phyloP scores from a whole-genome alignment of 2,797 vertebrate genomes.

The Brachyrhaphis roseni region DNA sequence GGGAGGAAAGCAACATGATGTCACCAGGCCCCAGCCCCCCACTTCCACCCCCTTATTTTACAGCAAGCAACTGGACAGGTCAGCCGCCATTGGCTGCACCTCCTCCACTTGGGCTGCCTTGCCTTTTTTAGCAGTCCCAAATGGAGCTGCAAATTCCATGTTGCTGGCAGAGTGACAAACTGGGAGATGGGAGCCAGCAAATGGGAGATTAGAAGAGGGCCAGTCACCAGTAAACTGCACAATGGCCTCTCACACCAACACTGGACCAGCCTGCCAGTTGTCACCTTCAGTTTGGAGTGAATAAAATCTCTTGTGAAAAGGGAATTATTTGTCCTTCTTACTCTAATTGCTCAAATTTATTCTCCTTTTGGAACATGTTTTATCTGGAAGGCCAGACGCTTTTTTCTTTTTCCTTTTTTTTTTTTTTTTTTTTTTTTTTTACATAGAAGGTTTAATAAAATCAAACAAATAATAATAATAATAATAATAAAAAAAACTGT shows the following conservation, averaged over 20 bases:
- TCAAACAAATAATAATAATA: not conserved
- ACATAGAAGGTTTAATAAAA: not conserved
- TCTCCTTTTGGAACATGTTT: slow-evolving; percentile 1
- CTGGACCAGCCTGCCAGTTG: slow-evolving; percentile 61
- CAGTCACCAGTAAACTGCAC: slow-evolving; percentile 67
- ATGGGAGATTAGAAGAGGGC: slow-evolving; percentile 83
- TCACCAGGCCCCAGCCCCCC: slow-evolving; percentile 34
- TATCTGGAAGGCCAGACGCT: slow-evolving; percentile 15
- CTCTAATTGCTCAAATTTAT: slow-evolving; percentile 47
- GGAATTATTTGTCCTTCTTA: slow-evolving; percentile 49
- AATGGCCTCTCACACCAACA: slow-evolving; percentile 62
- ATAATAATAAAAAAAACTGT: not conserved
- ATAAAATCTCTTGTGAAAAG: slow-evolving; percentile 52
- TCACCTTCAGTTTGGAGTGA: slow-evolving; percentile 67
- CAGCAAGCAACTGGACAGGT: slow-evolving; percentile 81
- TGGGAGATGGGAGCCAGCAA: slow-evolving; percentile 87
- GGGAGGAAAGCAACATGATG: slow-evolving; percentile 59
- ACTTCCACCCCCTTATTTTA: slow-evolving; percentile 66
- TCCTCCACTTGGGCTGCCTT: slow-evolving; percentile 92
- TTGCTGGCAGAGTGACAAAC: slow-evolving; percentile 88
- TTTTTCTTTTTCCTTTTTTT: not conserved
- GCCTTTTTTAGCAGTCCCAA: slow-evolving; percentile 93
- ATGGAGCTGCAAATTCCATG: slow-evolving; percentile 89
- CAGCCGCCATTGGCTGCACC: slow-evolving; percentile 86
- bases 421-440: not conserved